A percentile compares a stretch with the other conserved stretches of the same genome.
Evolutionary conservation across 2,888 invertebrate genomes (phyloP).

Genomic region (Adineta ricciae): DNA sequence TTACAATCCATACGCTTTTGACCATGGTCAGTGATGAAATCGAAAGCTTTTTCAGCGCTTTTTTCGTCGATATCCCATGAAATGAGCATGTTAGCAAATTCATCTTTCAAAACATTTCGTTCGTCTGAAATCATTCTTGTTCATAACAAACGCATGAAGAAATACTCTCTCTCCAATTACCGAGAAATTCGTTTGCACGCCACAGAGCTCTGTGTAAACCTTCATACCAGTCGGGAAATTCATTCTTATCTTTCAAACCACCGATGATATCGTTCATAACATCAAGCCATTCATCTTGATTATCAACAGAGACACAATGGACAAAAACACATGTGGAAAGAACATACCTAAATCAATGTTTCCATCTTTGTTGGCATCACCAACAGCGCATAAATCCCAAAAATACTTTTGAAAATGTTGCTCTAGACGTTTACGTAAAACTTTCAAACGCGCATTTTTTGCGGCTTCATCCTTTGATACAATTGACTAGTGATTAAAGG

Average conservation of each 20-base stretch:
- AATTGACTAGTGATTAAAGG: background rate
- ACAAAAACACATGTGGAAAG: background rate
- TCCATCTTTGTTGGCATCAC: slow-evolving; percentile 34
- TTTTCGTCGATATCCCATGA: slow-evolving; percentile 34
- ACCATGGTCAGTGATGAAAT: slow-evolving; percentile 33
- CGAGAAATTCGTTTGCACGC: slow-evolving; percentile 33
- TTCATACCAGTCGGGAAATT: slow-evolving; percentile 35
- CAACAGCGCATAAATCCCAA: slow-evolving; percentile 34
- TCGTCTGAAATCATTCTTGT: too few species aligned
- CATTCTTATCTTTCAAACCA: slow-evolving; percentile 25
- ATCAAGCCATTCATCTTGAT: slow-evolving; percentile 34
- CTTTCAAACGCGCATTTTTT: slow-evolving; percentile 34
- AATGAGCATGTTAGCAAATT: slow-evolving; percentile 31
- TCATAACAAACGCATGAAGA: too few species aligned
- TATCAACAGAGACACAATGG: too few species aligned
- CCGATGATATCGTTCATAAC: slow-evolving; percentile 34
- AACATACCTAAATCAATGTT: slow-evolving; percentile 27
- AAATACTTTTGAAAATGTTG: slow-evolving; percentile 35
- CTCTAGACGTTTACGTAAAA: slow-evolving; percentile 34
- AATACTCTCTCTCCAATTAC: background rate
- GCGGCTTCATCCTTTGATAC: slow-evolving; percentile 33
- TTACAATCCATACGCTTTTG: slow-evolving; percentile 30
- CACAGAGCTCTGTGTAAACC: slow-evolving; percentile 34
- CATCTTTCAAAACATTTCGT: slow-evolving; percentile 27
- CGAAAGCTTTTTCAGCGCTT: slow-evolving; percentile 30